These are phyloP conservation scores for Leptinotarsa juncta DNA, from an alignment of 2,888 invertebrate species.

Conservation along the genomic window DNA sequence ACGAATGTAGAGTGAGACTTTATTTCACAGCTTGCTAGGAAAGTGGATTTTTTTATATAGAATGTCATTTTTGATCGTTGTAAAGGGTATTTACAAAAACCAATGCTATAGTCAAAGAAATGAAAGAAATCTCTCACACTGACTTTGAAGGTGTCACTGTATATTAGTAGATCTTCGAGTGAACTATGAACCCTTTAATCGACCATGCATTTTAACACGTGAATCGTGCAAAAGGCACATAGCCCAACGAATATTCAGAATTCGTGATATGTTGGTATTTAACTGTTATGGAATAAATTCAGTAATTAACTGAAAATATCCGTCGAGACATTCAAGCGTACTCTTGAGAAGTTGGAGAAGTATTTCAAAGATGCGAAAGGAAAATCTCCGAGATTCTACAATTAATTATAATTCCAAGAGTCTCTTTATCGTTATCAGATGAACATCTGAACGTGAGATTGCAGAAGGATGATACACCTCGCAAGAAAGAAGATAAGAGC, in stretches of 20 bases:
- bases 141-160: too few relatives aligned
- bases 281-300: conserved; percentile 29
- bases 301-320: conserved; percentile 30
- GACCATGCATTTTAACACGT: conserved; percentile 22
- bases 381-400: conserved; percentile 31
- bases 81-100: too few relatives aligned
- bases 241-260: conserved; percentile 24
- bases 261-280: conserved; percentile 22
- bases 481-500: conserved; percentile 39
- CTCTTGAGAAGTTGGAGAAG: conserved; percentile 24
- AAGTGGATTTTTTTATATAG: too few relatives aligned
- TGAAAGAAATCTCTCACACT: too few relatives aligned
- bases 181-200: conserved; percentile 15
- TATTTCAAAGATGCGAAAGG: conserved; percentile 32
- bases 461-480: conserved; percentile 34
- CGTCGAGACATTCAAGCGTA: conserved; percentile 21
- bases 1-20: too few relatives aligned
- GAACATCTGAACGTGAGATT: conserved; percentile 36
- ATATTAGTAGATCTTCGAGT: too few relatives aligned
- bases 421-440: conserved; percentile 35
- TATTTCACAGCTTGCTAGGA: too few relatives aligned
- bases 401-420: conserved; percentile 40
- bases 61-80: too few relatives aligned
- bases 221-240: conserved; percentile 25
- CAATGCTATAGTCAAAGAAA: too few relatives aligned